phyloP scores from a whole-genome alignment of 2,113 vertebrate genomes.

The Proteles cristata region DNA sequence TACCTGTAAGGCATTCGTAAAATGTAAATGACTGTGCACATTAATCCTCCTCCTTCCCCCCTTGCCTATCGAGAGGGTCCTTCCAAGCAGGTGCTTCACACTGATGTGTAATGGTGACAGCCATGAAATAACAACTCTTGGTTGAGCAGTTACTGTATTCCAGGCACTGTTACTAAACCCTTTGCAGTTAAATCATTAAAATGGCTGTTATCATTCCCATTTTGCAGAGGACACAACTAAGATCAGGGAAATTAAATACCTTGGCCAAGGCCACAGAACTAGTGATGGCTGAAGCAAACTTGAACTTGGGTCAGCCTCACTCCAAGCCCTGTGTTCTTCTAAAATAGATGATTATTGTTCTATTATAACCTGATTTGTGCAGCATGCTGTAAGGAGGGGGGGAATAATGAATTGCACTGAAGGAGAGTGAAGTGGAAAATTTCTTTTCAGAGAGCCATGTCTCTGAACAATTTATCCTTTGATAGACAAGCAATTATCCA shows the following conservation, averaged over 20 bases:
- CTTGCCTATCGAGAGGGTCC: background rate
- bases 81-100: background rate
- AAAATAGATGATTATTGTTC: conserved; percentile 47
- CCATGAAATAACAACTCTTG: background rate
- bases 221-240: background rate
- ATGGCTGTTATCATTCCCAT: background rate
- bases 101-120: rapidly evolving
- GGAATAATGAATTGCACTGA: conserved; percentile 63
- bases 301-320: background rate
- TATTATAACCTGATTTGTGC: conserved; percentile 32
- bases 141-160: background rate
- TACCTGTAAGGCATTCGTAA: background rate
- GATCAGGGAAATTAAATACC: background rate
- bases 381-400: background rate
- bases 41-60: background rate
- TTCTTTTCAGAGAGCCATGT: conserved; percentile 51
- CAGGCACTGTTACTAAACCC: background rate
- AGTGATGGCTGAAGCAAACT: background rate
- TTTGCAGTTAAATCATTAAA: background rate
- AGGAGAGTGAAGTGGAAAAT: conserved; percentile 72
- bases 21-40: rapidly evolving
- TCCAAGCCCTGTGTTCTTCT: background rate
- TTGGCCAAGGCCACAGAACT: background rate
- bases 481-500: conserved; percentile 63
- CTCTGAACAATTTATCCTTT: conserved; percentile 76